Evolutionary conservation across 2,888 invertebrate genomes (phyloP), one percentile per base, ranked within the genome.

Genomic region (Heliconius cydno): DNA sequence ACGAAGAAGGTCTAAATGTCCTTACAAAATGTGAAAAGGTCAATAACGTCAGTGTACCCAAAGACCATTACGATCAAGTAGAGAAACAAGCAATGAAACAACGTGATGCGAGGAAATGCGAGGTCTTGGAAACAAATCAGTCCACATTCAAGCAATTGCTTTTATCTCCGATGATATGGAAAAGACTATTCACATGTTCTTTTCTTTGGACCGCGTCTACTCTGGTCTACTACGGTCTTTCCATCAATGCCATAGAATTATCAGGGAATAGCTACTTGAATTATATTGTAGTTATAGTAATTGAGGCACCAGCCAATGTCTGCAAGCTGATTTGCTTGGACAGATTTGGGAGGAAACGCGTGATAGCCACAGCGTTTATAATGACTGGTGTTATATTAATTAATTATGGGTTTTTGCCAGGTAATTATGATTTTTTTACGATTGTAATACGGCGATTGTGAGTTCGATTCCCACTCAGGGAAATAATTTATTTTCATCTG

Each of bases 191-290:
- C 71, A 96, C 96, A 46, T 97, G 97, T 81, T 97, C 97, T 2
- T 96, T 97, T 83, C 96, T 97, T 83, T 98, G 98, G 98, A 96
- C 97, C 19, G 96, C 97, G 0, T 97, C 97, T 80, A 97, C 97
- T 6, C 95, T 98, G 80, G 96, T 98, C 12, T 98, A 97, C 89
- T 98, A 97, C 83, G 98, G 98, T 0, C 91, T 98, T 52, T 97
- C 97, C 0, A 95, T 98, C 67, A 97, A 97, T 87, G 97, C 98
- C 0, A 97, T 97, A 72, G 96, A 96, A 7, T 89, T 98, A 38
- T 96, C 96, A 28, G 98, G 97, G 2, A 96, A 98, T 85, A 96
- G 96, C 85, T 98, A 98, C 86, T 86, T 97, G 70, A 98, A 98
- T 87, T 98, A 98, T 84, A 97, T 97, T 12, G 96, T 87, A 86